phyloP scores from a whole-genome alignment of 1,140 invertebrate species.

The Copidosoma floridanum region DNA sequence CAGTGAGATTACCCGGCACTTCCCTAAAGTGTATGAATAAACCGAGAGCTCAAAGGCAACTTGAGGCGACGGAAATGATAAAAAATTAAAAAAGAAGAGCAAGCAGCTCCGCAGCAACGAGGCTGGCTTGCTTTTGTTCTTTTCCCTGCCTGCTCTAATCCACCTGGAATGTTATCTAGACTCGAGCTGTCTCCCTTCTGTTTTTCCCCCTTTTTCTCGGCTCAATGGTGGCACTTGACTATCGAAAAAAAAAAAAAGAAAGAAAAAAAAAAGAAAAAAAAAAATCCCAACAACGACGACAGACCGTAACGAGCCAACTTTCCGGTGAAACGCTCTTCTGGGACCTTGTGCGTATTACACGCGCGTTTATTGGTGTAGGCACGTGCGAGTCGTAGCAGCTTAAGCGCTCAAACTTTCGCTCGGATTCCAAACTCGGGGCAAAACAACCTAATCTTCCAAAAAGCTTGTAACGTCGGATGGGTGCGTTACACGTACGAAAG shows the following conservation, averaged over 20 bases:
- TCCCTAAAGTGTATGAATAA: no score
- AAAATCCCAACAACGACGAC: constrained; percentile 40
- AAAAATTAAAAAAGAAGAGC: no score
- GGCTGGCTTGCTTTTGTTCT: constrained; percentile 17
- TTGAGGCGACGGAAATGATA: no score
- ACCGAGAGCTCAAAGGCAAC: no score
- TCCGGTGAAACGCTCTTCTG: constrained; percentile 35
- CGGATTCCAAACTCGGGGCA: not conserved
- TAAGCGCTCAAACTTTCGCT: constrained; percentile 17
- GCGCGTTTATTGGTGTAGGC: constrained; percentile 2
- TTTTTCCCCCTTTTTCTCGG: not conserved
- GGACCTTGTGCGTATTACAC: constrained; percentile 21
- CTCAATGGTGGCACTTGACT: constrained; percentile 31
- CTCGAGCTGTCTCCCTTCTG: not conserved
- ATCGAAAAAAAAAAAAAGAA: no score
- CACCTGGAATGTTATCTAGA: constrained; percentile 30
- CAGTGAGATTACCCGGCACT: no score
- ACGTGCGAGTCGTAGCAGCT: not conserved
- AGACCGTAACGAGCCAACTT: constrained; percentile 41
- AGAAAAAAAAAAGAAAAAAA: no score
- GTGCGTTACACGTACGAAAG: no score
- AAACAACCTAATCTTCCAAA: constrained; percentile 10
- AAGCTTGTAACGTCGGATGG: no score
- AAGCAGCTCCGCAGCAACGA: no score
- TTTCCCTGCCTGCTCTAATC: constrained; percentile 30